Conservation (phyloP, 2,797 vertebrate genomes). For the Alcedo quadribrachys region DNA sequence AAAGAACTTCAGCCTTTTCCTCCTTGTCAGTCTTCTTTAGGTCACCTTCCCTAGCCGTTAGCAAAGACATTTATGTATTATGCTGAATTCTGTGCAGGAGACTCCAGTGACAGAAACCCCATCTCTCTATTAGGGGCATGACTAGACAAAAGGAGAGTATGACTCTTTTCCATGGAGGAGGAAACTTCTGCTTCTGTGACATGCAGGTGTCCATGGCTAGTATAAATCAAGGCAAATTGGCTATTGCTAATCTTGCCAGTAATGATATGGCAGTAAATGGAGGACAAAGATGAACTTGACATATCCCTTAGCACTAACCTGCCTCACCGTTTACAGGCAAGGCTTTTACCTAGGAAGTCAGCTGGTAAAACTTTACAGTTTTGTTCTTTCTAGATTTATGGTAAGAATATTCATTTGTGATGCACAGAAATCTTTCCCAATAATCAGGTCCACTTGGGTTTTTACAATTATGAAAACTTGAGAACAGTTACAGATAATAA, state of each 20-base stretch:
- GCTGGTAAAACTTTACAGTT: not conserved
- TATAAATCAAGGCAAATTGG: conserved; percentile 16
- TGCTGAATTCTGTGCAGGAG: not conserved
- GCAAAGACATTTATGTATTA: not conserved
- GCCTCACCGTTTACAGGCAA: not conserved
- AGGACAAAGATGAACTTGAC: conserved; percentile 14
- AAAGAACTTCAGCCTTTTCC: not conserved
- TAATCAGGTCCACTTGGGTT: not conserved
- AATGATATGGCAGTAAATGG: conserved; percentile 11
- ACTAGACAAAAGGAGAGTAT: not conserved
- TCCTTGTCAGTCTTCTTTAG: not conserved
- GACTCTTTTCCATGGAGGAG: conserved; percentile 12
- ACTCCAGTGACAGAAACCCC: not conserved
- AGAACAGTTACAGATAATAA: not conserved
- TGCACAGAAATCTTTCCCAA: not conserved
- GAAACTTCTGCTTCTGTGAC: not conserved
- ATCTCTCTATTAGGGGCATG: not conserved
- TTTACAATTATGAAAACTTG: not conserved
- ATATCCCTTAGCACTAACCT: not conserved
- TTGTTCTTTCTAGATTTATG: not conserved
- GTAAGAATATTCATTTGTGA: not conserved
- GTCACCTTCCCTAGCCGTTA: not conserved
- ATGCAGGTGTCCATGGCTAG: not conserved
- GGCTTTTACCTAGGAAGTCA: not conserved
- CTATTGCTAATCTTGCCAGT: conserved; percentile 8